Percentiles rank a stretch among this genome's conserved stretches.
phyloP scores from a whole-genome alignment of 2,113 vertebrate genomes.

The Lophotis ruficrista region DNA sequence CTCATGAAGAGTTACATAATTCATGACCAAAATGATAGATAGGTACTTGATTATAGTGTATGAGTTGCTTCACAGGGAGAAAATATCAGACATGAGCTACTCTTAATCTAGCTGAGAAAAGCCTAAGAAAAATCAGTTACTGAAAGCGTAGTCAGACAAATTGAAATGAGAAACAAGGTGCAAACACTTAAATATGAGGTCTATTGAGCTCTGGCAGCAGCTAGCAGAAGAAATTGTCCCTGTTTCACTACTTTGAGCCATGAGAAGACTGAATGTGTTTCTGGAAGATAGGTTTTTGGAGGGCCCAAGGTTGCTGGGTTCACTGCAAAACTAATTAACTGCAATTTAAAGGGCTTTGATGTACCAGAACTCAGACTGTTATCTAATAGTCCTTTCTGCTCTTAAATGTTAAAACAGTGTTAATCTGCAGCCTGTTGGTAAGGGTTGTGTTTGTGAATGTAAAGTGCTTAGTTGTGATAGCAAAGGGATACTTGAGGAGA shows the following conservation, averaged over 20 bases:
- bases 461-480: background rate
- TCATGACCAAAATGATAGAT: slow-evolving; percentile 68
- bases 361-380: background rate
- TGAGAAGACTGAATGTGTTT: background rate
- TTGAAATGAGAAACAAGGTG: slow-evolving; percentile 50
- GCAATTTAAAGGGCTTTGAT: background rate
- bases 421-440: background rate
- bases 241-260: background rate
- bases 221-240: slow-evolving; percentile 18
- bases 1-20: slow-evolving; percentile 56
- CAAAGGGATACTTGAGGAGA: background rate
- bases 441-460: background rate
- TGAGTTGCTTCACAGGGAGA: slow-evolving; percentile 57
- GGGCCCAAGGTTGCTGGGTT: background rate
- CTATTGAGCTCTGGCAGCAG: slow-evolving; percentile 2
- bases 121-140: slow-evolving; percentile 40
- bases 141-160: slow-evolving; percentile 17
- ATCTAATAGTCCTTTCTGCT: background rate
- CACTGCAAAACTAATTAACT: background rate
- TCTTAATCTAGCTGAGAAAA: slow-evolving; percentile 44
- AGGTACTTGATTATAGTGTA: slow-evolving; percentile 62
- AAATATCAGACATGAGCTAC: slow-evolving; percentile 49
- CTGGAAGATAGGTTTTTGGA: background rate
- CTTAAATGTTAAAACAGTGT: background rate
- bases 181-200: slow-evolving; percentile 39